Evolutionary conservation across 2,888 invertebrate genomes (phyloP), one percentile per base, ranked within the genome.

Genomic region (Trachelus troglodyta): DNA sequence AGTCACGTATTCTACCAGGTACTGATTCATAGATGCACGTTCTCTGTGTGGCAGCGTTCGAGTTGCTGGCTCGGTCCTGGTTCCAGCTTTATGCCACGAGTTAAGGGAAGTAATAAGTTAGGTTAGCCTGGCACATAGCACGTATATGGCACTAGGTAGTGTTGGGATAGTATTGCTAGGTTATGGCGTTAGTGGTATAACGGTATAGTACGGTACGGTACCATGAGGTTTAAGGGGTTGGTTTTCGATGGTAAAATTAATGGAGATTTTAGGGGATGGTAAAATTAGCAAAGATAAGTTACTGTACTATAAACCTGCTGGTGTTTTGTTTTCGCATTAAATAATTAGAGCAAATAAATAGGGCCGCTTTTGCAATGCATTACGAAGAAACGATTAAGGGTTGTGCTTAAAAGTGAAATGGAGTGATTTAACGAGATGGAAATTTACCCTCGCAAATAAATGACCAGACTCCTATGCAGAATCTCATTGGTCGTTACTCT

Each of bases 31-130:
- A 56, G 56, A 56, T 56, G 56, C 56, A 23, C 56, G 56, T 56
- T 56, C 23, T 23, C 56, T 23, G 23, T 56, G 56, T 56, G 56
- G 23, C 56, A 56, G 23, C 56, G 56, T 56, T 56, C 23, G 56
- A 56, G 56, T 56, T 56, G 23, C 23, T 9, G 56, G 56, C 56
- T 56, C 23, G 56, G 56, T 56, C 6, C 56, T 56, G 56, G 56
- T 81, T 81, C 79, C 75, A 80, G 80, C 83, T 85, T 81, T 84
- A 81, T 81, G 83, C 79, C 77, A 40, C 79, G 81, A 84, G 84
- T 85, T 85, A 80, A 79, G 81, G 81, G 80, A 83, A 85, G 84
- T 84, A 83, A 85, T 84, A 85, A 85, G 85, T 85, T 85, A 84
- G 84, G 85, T 85, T 85, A 83, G 82, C 83, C 81, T 78, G 81